phyloP scores from a whole-genome alignment of 2,797 vertebrate species.

The Betta splendens region DNA sequence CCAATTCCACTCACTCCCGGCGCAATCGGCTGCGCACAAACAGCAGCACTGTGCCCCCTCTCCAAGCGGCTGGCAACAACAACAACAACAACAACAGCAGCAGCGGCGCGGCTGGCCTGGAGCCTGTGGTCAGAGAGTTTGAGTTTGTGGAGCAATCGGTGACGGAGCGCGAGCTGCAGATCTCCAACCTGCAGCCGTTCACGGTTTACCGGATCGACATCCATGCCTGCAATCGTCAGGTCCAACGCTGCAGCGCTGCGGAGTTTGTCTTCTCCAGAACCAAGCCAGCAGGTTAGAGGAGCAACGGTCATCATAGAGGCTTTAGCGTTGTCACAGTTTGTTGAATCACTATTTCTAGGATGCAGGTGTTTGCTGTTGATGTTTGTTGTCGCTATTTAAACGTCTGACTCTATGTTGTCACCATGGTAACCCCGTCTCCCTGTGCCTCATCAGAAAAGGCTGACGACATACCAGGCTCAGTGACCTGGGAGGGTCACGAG shows the following conservation, averaged over 20 bases:
- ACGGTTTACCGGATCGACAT: conserved; percentile 96
- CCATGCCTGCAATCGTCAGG: conserved; percentile 94
- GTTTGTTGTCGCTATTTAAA: neutral
- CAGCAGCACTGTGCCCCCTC: conserved; percentile 66
- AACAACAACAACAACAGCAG: conserved; percentile 76
- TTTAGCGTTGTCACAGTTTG: neutral
- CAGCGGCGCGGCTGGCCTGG: conserved; percentile 71
- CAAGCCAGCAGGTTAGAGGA: conserved; percentile 90
- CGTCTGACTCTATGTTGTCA: neutral
- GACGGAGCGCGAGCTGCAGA: conserved; percentile 87
- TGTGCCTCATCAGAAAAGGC: conserved; percentile 85
- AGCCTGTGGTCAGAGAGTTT: conserved; percentile 82
- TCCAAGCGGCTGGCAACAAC: conserved; percentile 60
- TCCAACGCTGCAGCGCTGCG: conserved; percentile 90
- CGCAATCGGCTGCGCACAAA: conserved; percentile 63
- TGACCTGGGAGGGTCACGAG: conserved; percentile 87
- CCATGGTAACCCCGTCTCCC: neutral
- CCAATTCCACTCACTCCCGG: conserved; percentile 82
- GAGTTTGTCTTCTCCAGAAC: conserved; percentile 97
- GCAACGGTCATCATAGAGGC: neutral
- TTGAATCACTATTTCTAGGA: neutral
- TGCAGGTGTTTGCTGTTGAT: neutral
- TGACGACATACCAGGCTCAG: conserved; percentile 90
- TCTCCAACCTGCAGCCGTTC: conserved; percentile 90
- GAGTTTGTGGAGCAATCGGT: conserved; percentile 88